Base-by-base conservation (phyloP, 2,888 invertebrate species). In the Tuberolachnus salignus region DNA sequence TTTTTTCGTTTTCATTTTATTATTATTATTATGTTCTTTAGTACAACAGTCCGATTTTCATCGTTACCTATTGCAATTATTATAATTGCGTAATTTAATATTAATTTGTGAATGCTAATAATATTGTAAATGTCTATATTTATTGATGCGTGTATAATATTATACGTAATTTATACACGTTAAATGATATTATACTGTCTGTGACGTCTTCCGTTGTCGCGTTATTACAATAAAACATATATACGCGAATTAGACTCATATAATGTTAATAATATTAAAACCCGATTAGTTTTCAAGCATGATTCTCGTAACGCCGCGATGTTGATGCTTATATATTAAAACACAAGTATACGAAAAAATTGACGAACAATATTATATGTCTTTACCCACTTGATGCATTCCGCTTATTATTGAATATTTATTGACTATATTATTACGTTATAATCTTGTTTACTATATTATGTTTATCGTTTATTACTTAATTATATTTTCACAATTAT, bases 381-480 rank as follows among this genome's bases (percentile, higher is more conserved):
- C 78, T 78, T 78, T 78, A 78, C 78, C 78, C 69, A 78, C 59
- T 57, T 78, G 67, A 69, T 34, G 57, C 59, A 78, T 69, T 78
- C 66, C 34, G 78, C 78, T 78, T 78, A 59, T 69, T 34, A 34
- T 34, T 34, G 34, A 34, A 34, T 6, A 34, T 34, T 34, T 34
- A 34, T 34, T 63, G 26, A 19, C 26, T 75, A 19, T 75, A 74
- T 75, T 49, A 21, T 49, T 46, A 51, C 67, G 67, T 78, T 51
- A 16, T 16, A 59, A 14, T 67, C 49, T 69, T 49, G 8, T 78
- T 57, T 67, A 69, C 46, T 59, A 59, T 75, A 67, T 26, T 44
- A 44, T 13, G 42, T n/a, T n/a, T n/a, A n/a, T n/a, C n/a, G n/a
- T n/a, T n/a, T n/a, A 34, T 34, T 34, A 34, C 34, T 34, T 34